Base-by-base conservation (phyloP, 1,140 invertebrate species). In the Diabrotica virgifera region DNA sequence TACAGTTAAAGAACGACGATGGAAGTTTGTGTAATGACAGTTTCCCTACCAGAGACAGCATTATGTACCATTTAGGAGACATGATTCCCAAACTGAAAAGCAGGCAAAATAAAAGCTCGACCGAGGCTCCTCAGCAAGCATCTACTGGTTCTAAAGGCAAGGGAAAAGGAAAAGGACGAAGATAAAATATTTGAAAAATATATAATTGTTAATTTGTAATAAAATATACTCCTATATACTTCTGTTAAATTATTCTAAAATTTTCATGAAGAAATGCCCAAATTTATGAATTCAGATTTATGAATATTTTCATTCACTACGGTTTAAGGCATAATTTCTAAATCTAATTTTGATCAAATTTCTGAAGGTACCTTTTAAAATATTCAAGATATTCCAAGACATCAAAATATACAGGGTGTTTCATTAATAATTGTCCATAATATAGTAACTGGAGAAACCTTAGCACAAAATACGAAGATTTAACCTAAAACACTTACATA, bases 81-180 rank as follows among this genome's bases (percentile, higher is more conserved):
- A 93, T 89, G 74, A 98, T 98, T 77, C 95, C 95, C 0, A 96
- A 97, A 79, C 79, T 98, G 54, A 98, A 98, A 80, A 87, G 89
- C 10, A 83, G 94, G 65, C 85, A 86, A 69, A 66, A 69, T 56
- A 78, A 76, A 72, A 64, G 71, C 8, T 62, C 63, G 14, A 63
- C 55, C 3, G 77, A 77, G 13, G 70, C 74, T 54, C 59, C 52
- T 11, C 69, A 73, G 37, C 58, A 63, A 53, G 54, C 51, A 40
- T 60, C 55, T 53, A 62, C 67, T 38, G 66, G 64, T 50, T 67
- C 64, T n/a, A 74, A 74, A 56, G 73, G 74, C 0, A 78, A 78
- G 60, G 75, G 75, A 4, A 78, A 78, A 67, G 75, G 75, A 6
- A 74, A 76, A 67, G 59, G 65, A 66, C 63, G 61, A 59, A 24